Evolutionary conservation across 2,797 vertebrate genomes (phyloP), one percentile per base, ranked within the genome.

Genomic region (Pempheris klunzingeri): DNA sequence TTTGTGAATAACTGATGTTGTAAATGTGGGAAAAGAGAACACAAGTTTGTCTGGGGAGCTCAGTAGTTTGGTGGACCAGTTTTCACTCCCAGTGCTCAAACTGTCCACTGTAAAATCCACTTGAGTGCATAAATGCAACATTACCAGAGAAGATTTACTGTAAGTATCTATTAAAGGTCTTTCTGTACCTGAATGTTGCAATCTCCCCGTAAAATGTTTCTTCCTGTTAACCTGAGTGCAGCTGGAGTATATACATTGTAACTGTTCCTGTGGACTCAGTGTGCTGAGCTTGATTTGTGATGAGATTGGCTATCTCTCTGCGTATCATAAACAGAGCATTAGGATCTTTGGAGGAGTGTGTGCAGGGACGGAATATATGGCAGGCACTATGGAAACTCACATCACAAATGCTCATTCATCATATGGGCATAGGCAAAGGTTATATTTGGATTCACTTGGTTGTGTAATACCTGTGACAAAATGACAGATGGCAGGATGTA

Each of bases 241-340:
- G 85, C 80, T 79, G 55, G 74, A 82, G 41, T 81, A 67, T 65
- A 54, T 58, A 76, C 79, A 86, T 71, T 79, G 64, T 71, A 47
- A 78, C 53, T 62, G 63, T 83, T 76, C 88, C 82, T 74, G 78
- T 83, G 83, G 88, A 76, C 39, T 77, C 32, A 44, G 47, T 72
- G 72, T 68, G 49, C 78, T 63, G 7, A 18, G 30, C 53, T 71
- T 86, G 86, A 90, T 90, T 90, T 87, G 59, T 81, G 71, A 71
- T 65, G 71, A 81, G 71, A 78, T 72, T 84, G 64, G 75, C 32
- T 84, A 83, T 88, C 82, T 82, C 73, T 39, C 17, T 57, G 59
- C 3, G 47, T 79, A 81, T 81, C 80, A 88, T 93, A 91, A 92
- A 93, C 89, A 86, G 22, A 67, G 80, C 54, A 65, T 78, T 63